Evolutionary conservation across 2,797 vertebrate species (phyloP).

Genomic region (Lutjanus argentimaculatus): DNA sequence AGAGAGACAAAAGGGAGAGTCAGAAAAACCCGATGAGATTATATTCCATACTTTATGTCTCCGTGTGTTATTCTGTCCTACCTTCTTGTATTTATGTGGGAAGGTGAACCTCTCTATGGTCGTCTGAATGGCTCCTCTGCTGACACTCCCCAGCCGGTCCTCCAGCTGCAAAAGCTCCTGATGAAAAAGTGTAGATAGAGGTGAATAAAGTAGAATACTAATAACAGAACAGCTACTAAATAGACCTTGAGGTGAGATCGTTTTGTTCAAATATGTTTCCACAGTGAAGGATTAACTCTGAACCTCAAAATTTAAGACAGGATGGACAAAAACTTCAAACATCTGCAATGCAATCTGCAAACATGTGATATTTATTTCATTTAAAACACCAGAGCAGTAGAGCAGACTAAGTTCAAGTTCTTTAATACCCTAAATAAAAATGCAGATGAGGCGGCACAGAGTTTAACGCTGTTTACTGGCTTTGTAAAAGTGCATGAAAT

Average conservation of each 20-base stretch:
- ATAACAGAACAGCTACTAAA: background rate
- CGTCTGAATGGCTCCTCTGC: conserved; percentile 94
- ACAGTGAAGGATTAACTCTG: background rate
- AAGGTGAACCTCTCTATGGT: conserved; percentile 98
- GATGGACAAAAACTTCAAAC: background rate
- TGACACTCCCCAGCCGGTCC: conserved; percentile 95
- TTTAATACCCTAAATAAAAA: background rate
- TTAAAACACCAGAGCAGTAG: background rate
- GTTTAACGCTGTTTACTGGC: no score
- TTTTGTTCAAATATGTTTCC: background rate
- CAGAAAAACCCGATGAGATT: background rate
- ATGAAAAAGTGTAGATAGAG: background rate
- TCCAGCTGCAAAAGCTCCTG: conserved; percentile 98
- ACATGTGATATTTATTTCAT: background rate
- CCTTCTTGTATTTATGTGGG: conserved; percentile 99
- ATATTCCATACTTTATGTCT: background rate
- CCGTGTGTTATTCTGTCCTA: conserved; percentile 58
- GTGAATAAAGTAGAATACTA: background rate
- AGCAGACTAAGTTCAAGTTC: background rate
- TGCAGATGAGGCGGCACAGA: background rate
- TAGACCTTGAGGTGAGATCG: background rate
- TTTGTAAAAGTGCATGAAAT: background rate
- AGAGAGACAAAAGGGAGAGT: conserved; percentile 39
- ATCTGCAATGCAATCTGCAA: background rate
- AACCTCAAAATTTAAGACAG: no score